Evolutionary conservation across 2,888 invertebrate genomes (phyloP).

Genomic region (Tenthredo mesomela): DNA sequence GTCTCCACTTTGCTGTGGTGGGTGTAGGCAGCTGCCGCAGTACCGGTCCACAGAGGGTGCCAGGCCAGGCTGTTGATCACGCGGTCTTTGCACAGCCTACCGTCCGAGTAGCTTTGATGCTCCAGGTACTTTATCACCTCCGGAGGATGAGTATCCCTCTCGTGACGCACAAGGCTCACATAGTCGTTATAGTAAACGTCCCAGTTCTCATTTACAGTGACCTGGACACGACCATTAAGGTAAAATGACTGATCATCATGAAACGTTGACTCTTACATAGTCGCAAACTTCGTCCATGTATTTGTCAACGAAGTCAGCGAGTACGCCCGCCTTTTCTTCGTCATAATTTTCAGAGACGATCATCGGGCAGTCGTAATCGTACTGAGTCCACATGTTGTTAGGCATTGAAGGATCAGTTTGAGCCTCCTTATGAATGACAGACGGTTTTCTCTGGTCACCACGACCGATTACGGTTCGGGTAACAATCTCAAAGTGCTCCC

Average conservation of each 20-base stretch:
- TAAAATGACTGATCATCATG: slow-evolving; percentile 33
- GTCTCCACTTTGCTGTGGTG: slow-evolving; percentile 76
- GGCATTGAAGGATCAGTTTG: slow-evolving; percentile 87
- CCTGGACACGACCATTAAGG: slow-evolving; percentile 37
- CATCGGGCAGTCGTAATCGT: slow-evolving; percentile 69
- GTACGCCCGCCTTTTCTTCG: slow-evolving; percentile 67
- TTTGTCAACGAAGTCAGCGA: slow-evolving; percentile 68
- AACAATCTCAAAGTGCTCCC: slow-evolving; percentile 81
- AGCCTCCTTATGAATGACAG: slow-evolving; percentile 78
- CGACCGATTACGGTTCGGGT: slow-evolving; percentile 81
- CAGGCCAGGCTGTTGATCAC: slow-evolving; percentile 84
- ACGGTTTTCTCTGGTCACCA: slow-evolving; percentile 81
- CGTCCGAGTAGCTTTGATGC: slow-evolving; percentile 71
- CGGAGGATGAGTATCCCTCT: slow-evolving; percentile 66
- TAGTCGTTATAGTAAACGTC: slow-evolving; percentile 85
- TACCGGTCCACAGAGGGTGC: slow-evolving; percentile 87
- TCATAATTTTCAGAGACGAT: slow-evolving; percentile 64
- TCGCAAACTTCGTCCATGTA: slow-evolving; percentile 68
- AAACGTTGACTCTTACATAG: slow-evolving; percentile 60
- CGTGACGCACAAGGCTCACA: slow-evolving; percentile 77
- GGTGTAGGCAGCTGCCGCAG: slow-evolving; percentile 85
- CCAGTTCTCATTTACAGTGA: slow-evolving; percentile 68
- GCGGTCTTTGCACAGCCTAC: slow-evolving; percentile 81
- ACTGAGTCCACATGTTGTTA: slow-evolving; percentile 86
- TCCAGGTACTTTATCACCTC: slow-evolving; percentile 66